These are phyloP conservation scores for Peromyscus aztecus DNA, from an alignment of 2,797 vertebrate genomes.

Conservation along the genomic window DNA sequence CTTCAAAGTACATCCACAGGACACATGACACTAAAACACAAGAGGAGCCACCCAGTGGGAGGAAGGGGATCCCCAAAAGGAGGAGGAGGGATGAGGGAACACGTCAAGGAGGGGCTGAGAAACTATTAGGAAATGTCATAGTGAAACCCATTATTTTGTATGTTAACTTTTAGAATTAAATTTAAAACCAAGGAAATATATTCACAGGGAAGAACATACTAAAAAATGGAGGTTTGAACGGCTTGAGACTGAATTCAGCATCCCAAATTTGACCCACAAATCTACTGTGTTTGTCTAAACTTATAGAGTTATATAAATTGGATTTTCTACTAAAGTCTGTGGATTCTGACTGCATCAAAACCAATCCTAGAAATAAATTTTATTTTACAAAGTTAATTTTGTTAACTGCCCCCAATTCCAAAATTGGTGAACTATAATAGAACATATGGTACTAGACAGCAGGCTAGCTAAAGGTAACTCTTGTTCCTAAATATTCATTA, in stretches of 20 bases:
- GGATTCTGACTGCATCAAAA: conserved; percentile 4
- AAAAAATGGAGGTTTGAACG: background rate
- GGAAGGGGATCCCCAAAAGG: background rate
- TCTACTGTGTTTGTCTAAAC: background rate
- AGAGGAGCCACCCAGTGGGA: background rate
- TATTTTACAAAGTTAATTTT: conserved; percentile 8
- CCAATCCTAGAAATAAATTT: background rate
- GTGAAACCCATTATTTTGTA: background rate
- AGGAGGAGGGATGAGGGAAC: background rate
- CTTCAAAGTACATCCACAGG: background rate
- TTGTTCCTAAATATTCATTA: background rate
- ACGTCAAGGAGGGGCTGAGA: rapidly evolving
- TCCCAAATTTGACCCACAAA: background rate
- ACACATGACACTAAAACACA: background rate
- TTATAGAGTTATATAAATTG: background rate
- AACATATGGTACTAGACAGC: background rate
- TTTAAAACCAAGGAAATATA: background rate
- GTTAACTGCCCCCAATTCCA: background rate
- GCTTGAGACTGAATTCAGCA: background rate
- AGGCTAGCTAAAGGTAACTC: background rate
- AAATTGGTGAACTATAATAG: background rate
- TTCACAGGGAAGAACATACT: background rate
- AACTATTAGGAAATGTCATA: background rate
- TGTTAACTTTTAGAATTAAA: background rate
- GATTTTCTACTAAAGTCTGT: background rate